Base-by-base conservation (phyloP, 1,140 invertebrate species). In the Zaprionus camerounensis region DNA sequence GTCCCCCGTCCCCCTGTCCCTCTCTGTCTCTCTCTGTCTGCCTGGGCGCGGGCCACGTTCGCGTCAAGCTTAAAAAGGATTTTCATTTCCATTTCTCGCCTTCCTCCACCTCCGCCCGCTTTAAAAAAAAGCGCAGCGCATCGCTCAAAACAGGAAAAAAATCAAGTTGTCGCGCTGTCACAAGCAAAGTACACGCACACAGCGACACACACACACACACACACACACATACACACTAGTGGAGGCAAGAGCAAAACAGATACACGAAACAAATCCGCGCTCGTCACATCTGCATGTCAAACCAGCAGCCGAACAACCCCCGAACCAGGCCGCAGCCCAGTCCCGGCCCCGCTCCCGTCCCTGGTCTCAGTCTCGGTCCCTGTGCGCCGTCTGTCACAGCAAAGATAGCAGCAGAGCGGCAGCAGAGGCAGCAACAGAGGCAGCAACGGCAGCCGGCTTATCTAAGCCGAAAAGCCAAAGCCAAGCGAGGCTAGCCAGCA, bases 261-360 rank as follows among this genome's bases (percentile, higher is more conserved):
- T 74, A 90, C 73, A 85, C 81, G 82, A 90, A 80, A 91, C 85
- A 90, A 90, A 90, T 90, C 85, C 85, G 81, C 82, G 86, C 71
- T 73, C 81, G 85, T 85, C 86, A 90, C 86, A 90, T 90, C 85
- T 90, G 86, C 85, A 85, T 90, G 85, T 90, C 86, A 84, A 70
- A 85, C 77, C 82, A 87, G 78, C 84, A 87, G 74, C 41, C 51
- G 57, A 66, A 75, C 76, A 90, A 62, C 85, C 81, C 82, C 68
- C 46, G 74, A 66, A 28, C 17, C 49, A 44, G 53, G 63, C 24
- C 41, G 36, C 36, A 38, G 13, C 13, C 36, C 6, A n/a, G 6
- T 2, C 41, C 41, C 41, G 41, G 7, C 2, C 41, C n/a, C 28
- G 9, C 11, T 9, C 3, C 31, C 28, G 9, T 34, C 31, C 3